Percentiles rank a stretch among this genome's conserved stretches.
Evolutionary conservation across 2,797 vertebrate genomes (phyloP).

Genomic region (Hippopotamyrus pictus): DNA sequence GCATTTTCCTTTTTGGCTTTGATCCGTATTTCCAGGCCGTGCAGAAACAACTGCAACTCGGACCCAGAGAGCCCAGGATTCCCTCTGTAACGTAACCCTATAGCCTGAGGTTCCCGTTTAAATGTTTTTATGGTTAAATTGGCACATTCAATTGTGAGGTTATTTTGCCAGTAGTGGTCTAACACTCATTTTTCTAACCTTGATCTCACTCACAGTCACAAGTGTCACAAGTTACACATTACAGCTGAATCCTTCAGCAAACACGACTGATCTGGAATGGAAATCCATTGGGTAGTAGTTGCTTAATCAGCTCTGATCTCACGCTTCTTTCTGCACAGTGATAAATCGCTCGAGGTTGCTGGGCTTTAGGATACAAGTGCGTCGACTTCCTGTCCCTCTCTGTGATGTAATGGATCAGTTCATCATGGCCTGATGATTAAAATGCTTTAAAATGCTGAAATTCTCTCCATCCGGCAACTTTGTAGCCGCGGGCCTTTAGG

Average conservation of each 20-base stretch:
- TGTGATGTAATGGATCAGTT: conserved; percentile 57
- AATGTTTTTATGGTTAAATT: neutral
- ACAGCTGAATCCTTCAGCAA: conserved; percentile 13
- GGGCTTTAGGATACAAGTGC: conserved; percentile 50
- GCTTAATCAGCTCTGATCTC: conserved; percentile 16
- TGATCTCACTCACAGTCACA: neutral
- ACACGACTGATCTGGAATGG: neutral
- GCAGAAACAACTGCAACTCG: neutral
- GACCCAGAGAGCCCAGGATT: neutral
- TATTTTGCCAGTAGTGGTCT: neutral
- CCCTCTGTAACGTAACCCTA: neutral
- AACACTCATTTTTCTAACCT: neutral
- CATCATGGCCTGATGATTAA: conserved; percentile 63
- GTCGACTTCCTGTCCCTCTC: conserved; percentile 51
- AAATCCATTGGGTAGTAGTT: neutral
- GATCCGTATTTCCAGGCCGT: neutral
- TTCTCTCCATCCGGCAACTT: conserved; percentile 53
- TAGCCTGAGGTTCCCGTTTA: neutral
- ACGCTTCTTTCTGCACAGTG: conserved; percentile 7
- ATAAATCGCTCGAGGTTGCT: conserved; percentile 26
- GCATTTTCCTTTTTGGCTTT: neutral
- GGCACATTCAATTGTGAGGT: neutral
- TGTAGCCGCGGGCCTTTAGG: neutral
- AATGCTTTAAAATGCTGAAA: conserved; percentile 54
- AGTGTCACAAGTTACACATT: conserved; percentile 1